These are phyloP conservation scores for Zaprionus kolodkinae DNA, from an alignment of 1,140 invertebrate species.

Conservation along the genomic window DNA sequence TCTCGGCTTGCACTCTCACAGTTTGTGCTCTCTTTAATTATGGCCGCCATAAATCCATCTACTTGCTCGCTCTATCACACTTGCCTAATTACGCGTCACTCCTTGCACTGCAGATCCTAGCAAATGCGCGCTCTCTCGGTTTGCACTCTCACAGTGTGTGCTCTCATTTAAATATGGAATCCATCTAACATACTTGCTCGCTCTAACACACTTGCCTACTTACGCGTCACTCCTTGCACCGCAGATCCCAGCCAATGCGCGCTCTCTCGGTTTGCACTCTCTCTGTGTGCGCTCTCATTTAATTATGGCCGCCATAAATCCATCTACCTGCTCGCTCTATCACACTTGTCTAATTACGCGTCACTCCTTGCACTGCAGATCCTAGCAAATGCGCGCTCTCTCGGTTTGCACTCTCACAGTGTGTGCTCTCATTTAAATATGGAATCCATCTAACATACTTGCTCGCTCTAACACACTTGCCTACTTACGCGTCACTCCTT, in stretches of 20 bases:
- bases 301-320: too few relatives aligned
- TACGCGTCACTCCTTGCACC: neutral
- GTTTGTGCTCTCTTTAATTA: too few relatives aligned
- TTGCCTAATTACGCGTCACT: neutral
- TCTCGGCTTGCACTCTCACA: neutral
- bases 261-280: neutral
- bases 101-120: neutral
- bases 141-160: too few relatives aligned
- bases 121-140: too few relatives aligned
- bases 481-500: neutral
- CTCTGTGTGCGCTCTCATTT: too few relatives aligned
- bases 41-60: neutral
- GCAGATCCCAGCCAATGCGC: neutral
- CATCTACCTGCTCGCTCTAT: neutral
- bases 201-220: neutral
- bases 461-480: neutral
- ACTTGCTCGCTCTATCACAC: neutral
- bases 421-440: too few relatives aligned
- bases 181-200: neutral
- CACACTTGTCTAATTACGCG: neutral
- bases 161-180: neutral
- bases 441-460: neutral
- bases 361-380: neutral
- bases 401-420: too few relatives aligned
- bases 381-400: too few relatives aligned